Conservation (phyloP, 2,797 vertebrate species). For the Gallinago solitaria region DNA sequence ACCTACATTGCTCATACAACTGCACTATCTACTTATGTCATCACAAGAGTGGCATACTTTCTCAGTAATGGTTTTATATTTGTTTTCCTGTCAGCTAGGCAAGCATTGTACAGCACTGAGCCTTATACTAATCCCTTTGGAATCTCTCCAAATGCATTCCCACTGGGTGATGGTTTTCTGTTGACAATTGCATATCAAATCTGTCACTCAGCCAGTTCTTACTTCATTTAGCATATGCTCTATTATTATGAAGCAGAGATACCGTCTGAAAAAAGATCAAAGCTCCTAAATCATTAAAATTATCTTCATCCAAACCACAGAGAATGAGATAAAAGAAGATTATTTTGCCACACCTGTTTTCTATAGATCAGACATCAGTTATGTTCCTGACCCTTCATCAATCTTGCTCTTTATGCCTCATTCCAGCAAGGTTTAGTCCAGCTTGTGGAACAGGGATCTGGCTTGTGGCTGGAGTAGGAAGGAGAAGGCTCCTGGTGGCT, state of each 20-base stretch:
- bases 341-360: neutral
- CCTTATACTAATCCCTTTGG: neutral
- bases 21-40: neutral
- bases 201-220: conserved; percentile 48
- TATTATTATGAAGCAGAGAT: conserved; percentile 21
- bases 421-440: neutral
- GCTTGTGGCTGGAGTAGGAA: neutral
- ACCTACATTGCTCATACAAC: neutral
- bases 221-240: conserved; percentile 37
- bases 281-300: conserved; percentile 22
- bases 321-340: neutral
- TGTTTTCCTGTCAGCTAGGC: neutral
- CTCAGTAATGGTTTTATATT: conserved; percentile 21
- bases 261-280: neutral
- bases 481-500: neutral
- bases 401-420: neutral
- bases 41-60: neutral
- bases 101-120: neutral
- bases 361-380: neutral
- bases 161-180: conserved; percentile 18
- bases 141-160: conserved; percentile 19
- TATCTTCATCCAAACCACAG: neutral
- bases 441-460: neutral
- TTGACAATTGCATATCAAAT: conserved; percentile 38
- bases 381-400: neutral